Evolutionary conservation across 1,140 invertebrate genomes (phyloP).

Genomic region (Zeugodacus cucurbitae): DNA sequence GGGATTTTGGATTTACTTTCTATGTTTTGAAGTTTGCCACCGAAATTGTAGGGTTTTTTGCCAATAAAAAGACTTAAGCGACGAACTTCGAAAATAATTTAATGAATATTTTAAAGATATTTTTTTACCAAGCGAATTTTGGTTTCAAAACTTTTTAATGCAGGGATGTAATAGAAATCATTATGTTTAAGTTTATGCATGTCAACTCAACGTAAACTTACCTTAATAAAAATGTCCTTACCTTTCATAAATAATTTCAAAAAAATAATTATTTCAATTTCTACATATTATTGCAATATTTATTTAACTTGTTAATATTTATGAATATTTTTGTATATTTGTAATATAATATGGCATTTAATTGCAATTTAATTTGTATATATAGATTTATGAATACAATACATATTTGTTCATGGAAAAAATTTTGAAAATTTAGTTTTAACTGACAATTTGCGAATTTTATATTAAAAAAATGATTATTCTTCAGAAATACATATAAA

Average conservation of each 20-base stretch:
- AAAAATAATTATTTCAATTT: neutral
- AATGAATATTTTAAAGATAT: too few relatives aligned
- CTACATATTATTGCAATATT: conserved; percentile 20
- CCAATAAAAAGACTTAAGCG: neutral
- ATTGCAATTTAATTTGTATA: neutral
- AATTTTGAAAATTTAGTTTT: neutral
- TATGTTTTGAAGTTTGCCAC: neutral
- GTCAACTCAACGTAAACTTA: too few relatives aligned
- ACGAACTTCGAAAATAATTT: neutral
- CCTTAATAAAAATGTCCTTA: too few relatives aligned
- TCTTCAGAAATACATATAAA: neutral
- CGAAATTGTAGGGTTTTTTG: neutral
- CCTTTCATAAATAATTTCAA: neutral
- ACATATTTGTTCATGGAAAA: neutral
- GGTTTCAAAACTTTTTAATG: too few relatives aligned
- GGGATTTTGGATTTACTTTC: too few relatives aligned
- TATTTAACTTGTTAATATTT: conserved; percentile 35
- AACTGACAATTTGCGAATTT: neutral
- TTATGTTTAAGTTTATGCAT: too few relatives aligned
- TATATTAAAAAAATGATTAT: neutral
- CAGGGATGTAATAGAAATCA: too few relatives aligned
- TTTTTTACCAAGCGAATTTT: too few relatives aligned
- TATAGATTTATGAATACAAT: neutral
- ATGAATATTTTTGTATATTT: neutral
- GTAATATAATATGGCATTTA: conserved; percentile 28